Evolutionary conservation across 2,113 vertebrate genomes (phyloP), one percentile per base, ranked within the genome.

Genomic region (Rhodinocichla rosea): DNA sequence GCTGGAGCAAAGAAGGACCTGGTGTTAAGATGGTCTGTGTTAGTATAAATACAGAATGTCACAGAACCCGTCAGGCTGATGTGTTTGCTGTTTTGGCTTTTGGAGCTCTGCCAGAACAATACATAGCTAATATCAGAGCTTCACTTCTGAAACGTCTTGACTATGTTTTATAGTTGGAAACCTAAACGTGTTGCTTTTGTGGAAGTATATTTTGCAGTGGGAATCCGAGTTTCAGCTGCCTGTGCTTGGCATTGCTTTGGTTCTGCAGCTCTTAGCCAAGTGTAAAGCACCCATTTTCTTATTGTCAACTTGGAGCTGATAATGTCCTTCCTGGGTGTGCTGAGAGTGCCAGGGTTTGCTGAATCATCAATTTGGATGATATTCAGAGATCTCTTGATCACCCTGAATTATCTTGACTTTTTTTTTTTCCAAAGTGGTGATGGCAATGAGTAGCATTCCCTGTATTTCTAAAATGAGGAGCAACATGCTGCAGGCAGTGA

Each of bases 51-150:
- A n/a, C 39, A 84, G 78, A 85, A 87, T 90, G 85, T 81, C 76
- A 87, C 85, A 80, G 93, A 87, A 89, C 95, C 84, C 49, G 53
- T 90, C 82, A 76, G 62, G n/a, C 40, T 88, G 40, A 83, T 85
- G 13, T 42, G 47, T 67, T 75, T 76, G 23, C n/a, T 6, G 0
- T 62, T 89, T 56, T 87, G 49, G 35, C 77, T 93, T 13, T 57
- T 88, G 73, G 74, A 70, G n/a, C 49, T 57, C 39, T 82, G 56
- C 69, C 68, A 71, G 47, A 59, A 83, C 30, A 81, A 77, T 49
- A 60, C 12, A 33, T 26, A 15, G 44, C 56, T 92, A 9, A n/a
- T 90, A 53, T 49, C 40, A 87, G 71, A 90, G 14, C 32, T 89
- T 93, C 13, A 16, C 52, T 78, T 47, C 24, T 53, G 40, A 42